Evolutionary conservation across 2,888 invertebrate species (phyloP).

Genomic region (Dichetophora obliterata): DNA sequence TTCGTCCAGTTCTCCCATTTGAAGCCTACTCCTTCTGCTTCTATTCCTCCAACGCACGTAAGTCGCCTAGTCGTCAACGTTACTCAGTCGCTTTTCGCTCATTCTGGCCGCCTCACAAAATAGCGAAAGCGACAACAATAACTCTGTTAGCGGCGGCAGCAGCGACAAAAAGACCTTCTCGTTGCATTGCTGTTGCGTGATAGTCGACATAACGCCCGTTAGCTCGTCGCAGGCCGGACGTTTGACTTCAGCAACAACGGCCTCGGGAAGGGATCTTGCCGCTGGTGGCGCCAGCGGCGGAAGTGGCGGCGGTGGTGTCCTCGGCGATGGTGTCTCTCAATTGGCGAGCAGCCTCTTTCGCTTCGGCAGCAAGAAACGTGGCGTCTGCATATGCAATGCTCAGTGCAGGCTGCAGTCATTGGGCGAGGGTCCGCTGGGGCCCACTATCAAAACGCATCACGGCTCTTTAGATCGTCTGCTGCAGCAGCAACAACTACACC

Average conservation of each 20-base stretch:
- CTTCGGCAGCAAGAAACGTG: constrained; percentile 67
- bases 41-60: background rate
- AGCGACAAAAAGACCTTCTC: constrained; percentile 70
- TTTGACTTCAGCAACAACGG: constrained; percentile 70
- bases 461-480: constrained; percentile 68
- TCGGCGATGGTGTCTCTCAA: constrained; percentile 66
- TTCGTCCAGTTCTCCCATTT: constrained; percentile 7
- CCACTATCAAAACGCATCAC: constrained; percentile 66
- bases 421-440: constrained; percentile 61
- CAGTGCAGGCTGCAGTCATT: constrained; percentile 66
- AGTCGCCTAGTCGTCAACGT: constrained; percentile 33
- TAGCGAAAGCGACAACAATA: constrained; percentile 68
- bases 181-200: constrained; percentile 71
- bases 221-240: constrained; percentile 68
- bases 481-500: constrained; percentile 57
- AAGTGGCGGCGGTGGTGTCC: constrained; percentile 61
- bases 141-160: constrained; percentile 64
- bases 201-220: constrained; percentile 71
- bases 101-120: constrained; percentile 71
- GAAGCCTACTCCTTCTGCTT: background rate
- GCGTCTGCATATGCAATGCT: constrained; percentile 69
- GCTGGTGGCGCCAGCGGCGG: constrained; percentile 63
- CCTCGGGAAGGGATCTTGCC: constrained; percentile 70
- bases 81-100: constrained; percentile 56
- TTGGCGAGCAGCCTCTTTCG: constrained; percentile 68